These are phyloP conservation scores for Triops longicaudatus DNA, from an alignment of 1,140 invertebrate species.

Conservation along the genomic window DNA sequence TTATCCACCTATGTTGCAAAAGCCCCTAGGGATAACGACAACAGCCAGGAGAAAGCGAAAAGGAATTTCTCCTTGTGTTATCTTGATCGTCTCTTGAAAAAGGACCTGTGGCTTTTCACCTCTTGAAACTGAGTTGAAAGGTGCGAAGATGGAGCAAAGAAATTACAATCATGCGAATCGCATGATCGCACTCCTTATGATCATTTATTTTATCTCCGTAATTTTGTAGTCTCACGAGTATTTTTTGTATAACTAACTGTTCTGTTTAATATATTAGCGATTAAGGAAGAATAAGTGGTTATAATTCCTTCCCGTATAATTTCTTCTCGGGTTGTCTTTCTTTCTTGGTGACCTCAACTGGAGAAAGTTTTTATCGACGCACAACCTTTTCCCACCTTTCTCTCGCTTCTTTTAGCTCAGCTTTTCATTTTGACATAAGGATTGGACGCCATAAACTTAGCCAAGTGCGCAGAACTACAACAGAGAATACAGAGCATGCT, in stretches of 20 bases:
- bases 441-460: not conserved
- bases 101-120: not conserved
- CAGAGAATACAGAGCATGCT: not conserved
- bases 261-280: too few species aligned
- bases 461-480: not conserved
- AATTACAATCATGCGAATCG: too few species aligned
- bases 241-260: too few species aligned
- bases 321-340: too few species aligned
- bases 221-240: too few species aligned
- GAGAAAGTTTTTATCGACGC: not conserved
- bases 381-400: conserved; percentile 9
- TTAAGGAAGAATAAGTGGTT: too few species aligned
- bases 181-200: too few species aligned
- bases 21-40: not conserved
- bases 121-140: not conserved
- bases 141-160: not conserved
- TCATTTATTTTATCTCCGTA: too few species aligned
- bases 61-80: not conserved
- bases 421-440: not conserved
- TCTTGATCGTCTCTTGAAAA: not conserved
- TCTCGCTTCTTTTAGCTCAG: not conserved
- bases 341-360: not conserved
- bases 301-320: too few species aligned
- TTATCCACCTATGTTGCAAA: not conserved
- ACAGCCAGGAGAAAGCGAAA: not conserved